phyloP scores from a whole-genome alignment of 92 coral and sea anemone species.

The Parazoanthus atlanticus region DNA sequence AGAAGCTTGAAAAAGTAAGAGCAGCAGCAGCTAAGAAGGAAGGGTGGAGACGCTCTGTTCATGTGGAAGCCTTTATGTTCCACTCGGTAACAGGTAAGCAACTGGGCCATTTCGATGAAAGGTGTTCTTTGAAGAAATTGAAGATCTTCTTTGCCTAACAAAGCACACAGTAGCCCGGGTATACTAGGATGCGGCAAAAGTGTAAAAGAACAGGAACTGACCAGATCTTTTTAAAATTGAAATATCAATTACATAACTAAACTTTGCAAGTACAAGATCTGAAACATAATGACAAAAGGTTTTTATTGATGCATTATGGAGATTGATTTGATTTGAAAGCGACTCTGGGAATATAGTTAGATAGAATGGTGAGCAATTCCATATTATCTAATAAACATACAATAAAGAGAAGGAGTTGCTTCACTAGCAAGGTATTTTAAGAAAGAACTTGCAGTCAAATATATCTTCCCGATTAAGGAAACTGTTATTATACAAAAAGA shows the following conservation, averaged over 20 bases:
- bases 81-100: not conserved
- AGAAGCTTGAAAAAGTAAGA: no score
- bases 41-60: not conserved
- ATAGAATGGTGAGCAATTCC: no score
- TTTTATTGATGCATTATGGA: not conserved
- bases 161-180: not conserved
- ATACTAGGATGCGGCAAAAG: not conserved
- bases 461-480: no score
- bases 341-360: no score
- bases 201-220: not conserved
- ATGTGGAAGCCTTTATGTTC: not conserved
- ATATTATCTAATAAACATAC: no score
- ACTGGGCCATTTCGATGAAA: not conserved
- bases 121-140: slow-evolving; percentile 1
- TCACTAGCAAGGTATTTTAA: no score
- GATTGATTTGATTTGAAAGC: no score
- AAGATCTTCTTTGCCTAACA: not conserved
- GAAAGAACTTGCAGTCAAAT: no score
- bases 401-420: no score
- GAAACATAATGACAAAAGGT: not conserved
- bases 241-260: not conserved
- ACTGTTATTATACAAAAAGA: no score
- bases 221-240: no score
- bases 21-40: not conserved
- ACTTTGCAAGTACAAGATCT: not conserved